Evolutionary conservation across 2,888 invertebrate genomes (phyloP), one percentile per base, ranked within the genome.

Genomic region (Bombyx huttoni): DNA sequence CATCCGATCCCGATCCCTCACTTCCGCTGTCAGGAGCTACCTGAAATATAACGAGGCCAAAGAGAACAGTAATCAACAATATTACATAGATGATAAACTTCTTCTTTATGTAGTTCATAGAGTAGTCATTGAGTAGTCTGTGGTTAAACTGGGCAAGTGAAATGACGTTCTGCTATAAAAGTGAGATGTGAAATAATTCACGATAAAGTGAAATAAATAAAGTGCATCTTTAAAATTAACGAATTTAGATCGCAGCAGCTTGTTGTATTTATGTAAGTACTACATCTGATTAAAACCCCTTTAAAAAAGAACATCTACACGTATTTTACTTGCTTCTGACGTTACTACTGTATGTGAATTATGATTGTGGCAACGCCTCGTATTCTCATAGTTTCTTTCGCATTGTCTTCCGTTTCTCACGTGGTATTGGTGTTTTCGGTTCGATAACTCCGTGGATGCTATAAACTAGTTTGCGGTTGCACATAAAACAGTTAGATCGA

Each of bases 361-460:
- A 24, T 24, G 24, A 24, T 24, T 24, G 75, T 78, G 89, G 85
- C 87, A 89, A 89, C 89, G 89, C 89, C 89, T 89, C 82, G 77
- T 67, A 67, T 67, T 77, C 82, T 72, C 86, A 84, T 84, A 86
- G 84, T 86, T 85, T 86, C 84, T 73, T 78, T 76, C 73, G 78
- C 70, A 84, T 86, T 85, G 85, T 87, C 71, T 80, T 62, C 59
- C 62, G 59, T 73, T 80, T 87, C 85, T 81, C 86, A 84, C 84
- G 84, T 75, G 74, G 72, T 67, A 67, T 59, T 65, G 65, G 65
- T 68, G 72, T 73, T 66, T 61, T 69, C 48, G 34, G 40, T 47
- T 33, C 50, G 45, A 45, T 50, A 12, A 40, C 46, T 48, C 51
- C 52, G 50, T 51, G 50, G 54, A 53, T 58, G 60, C 59, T 64